Evolutionary conservation across 2,797 vertebrate species (phyloP).

Genomic region (Lindbergichthys nudifrons): DNA sequence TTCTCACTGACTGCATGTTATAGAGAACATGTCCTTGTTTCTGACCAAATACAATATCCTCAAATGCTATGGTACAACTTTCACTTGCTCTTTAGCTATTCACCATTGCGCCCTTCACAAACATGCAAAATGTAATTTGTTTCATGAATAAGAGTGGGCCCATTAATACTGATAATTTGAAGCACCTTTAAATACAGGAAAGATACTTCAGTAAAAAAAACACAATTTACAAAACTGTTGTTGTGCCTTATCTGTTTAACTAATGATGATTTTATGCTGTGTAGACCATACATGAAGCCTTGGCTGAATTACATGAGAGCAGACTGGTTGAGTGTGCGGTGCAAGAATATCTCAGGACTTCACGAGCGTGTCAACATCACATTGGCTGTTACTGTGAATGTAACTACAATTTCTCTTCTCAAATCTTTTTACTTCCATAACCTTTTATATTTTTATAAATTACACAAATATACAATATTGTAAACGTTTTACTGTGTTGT

Average conservation of each 20-base stretch:
- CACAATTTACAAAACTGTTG: neutral
- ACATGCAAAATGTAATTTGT: neutral
- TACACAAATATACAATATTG: neutral
- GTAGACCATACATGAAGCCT: neutral
- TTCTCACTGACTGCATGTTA: too few relatives aligned
- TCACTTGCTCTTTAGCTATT: neutral
- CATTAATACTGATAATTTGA: neutral
- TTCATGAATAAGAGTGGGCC: neutral
- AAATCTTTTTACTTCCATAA: neutral
- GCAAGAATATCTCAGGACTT: slow-evolving; percentile 34
- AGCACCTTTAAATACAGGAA: neutral
- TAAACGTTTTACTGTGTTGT: slow-evolving; percentile 2
- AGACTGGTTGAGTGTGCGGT: slow-evolving; percentile 43
- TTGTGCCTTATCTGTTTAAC: neutral
- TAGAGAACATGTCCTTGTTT: neutral
- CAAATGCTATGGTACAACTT: neutral
- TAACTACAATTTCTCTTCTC: slow-evolving; percentile 24
- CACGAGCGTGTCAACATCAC: slow-evolving; percentile 61
- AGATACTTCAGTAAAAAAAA: neutral
- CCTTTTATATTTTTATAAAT: too few relatives aligned
- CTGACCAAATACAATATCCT: neutral
- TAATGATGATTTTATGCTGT: slow-evolving; percentile 14
- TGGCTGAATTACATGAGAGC: slow-evolving; percentile 12
- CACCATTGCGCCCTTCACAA: neutral
- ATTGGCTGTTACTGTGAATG: neutral